Evolutionary conservation across 2,888 invertebrate genomes (phyloP).

Genomic region (Oxyteleia sp.): DNA sequence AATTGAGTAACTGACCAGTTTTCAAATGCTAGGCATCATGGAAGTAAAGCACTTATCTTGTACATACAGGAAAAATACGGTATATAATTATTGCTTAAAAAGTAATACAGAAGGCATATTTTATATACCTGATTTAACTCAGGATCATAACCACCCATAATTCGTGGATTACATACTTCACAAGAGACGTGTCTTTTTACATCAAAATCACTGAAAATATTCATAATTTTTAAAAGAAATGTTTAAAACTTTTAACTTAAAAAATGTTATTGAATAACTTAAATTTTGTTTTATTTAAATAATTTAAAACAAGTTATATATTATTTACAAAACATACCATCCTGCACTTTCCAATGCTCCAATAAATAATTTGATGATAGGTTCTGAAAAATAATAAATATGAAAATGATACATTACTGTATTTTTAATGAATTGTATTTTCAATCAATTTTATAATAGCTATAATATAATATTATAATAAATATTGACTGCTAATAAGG

Average conservation of each 20-base stretch:
- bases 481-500: too few relatives aligned
- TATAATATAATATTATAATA: too few relatives aligned
- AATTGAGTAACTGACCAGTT: too few relatives aligned
- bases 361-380: conserved; percentile 95
- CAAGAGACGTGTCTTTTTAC: conserved; percentile 96
- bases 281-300: conserved; percentile 7
- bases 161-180: conserved; percentile 94
- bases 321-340: conserved; percentile 89
- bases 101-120: too few relatives aligned
- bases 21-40: too few relatives aligned
- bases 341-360: conserved; percentile 94
- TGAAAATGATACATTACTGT: too few relatives aligned
- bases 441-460: too few relatives aligned
- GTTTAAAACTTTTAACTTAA: neutral
- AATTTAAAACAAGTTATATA: conserved; percentile 27
- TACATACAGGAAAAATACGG: too few relatives aligned
- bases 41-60: too few relatives aligned
- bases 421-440: too few relatives aligned
- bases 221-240: conserved; percentile 39
- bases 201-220: conserved; percentile 92
- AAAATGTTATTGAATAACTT: too few relatives aligned
- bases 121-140: conserved; percentile 92
- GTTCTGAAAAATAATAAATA: conserved; percentile 90
- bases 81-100: too few relatives aligned
- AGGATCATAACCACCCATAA: conserved; percentile 97